phyloP scores from a whole-genome alignment of 2,888 invertebrate genomes.

The Halocaridina rubra region DNA sequence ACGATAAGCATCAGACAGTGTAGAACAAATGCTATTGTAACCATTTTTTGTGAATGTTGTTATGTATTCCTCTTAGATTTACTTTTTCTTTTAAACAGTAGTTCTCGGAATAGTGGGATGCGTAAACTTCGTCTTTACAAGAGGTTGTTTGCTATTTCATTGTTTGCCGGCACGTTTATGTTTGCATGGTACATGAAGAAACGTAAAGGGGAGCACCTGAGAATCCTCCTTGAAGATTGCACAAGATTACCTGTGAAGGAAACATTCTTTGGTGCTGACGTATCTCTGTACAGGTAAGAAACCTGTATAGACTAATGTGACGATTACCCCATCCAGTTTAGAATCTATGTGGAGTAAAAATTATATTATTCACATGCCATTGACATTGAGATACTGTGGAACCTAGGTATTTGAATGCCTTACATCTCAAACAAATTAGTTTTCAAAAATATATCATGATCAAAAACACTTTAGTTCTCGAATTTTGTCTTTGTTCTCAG shows the following conservation, averaged over 20 bases:
- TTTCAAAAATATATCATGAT: neutral
- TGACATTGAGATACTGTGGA: too few species aligned
- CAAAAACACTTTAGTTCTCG: too few species aligned
- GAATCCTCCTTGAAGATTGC: slow-evolving; percentile 27
- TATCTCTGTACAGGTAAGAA: slow-evolving; percentile 39
- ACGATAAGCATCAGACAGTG: too few species aligned
- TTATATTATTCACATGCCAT: too few species aligned
- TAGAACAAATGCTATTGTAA: too few species aligned
- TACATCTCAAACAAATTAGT: neutral
- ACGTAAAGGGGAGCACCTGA: slow-evolving; percentile 26
- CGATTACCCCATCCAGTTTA: too few species aligned
- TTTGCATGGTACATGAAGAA: slow-evolving; percentile 44
- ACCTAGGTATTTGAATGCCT: neutral
- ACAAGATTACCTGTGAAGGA: slow-evolving; percentile 35
- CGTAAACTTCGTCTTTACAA: slow-evolving; percentile 29
- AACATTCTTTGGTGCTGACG: slow-evolving; percentile 36
- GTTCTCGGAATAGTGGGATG: neutral
- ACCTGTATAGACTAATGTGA: too few species aligned
- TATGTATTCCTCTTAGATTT: too few species aligned
- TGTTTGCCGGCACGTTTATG: slow-evolving; percentile 28
- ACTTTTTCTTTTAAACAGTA: neutral
- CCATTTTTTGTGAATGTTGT: too few species aligned
- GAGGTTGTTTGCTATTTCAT: slow-evolving; percentile 34
- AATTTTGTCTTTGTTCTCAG: too few species aligned
- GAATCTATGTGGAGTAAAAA: too few species aligned